Base-by-base conservation (phyloP, 2,797 vertebrate species). In the Synanceia verrucosa region DNA sequence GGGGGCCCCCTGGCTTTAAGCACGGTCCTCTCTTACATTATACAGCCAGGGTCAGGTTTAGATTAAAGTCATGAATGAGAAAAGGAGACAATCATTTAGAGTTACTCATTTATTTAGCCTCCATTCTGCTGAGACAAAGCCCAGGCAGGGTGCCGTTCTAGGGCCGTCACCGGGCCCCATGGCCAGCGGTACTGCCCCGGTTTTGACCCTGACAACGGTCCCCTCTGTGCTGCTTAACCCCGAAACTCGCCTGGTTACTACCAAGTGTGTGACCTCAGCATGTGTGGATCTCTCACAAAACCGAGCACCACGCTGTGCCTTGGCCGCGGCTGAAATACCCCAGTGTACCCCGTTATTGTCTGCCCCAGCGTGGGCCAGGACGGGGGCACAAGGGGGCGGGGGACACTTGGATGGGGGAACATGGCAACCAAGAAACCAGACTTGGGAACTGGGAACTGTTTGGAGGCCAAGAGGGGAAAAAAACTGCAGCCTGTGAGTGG, bases 81-180 rank as follows among this genome's bases (percentile, higher is more conserved):
- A 94, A 93, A 89, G 88, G 88, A 89, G 90, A 91, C 85, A 88
- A 83, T 92, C 90, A 93, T 92, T 94, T 92, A 89, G 88, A 92
- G 92, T 90, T 93, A 93, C 88, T 93, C 92, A 91, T 94, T 94
- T 92, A 92, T 94, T 92, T 89, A 86, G 81, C 81, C 61, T 67
- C 88, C 82, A 86, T 93, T 93, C 88, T 89, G 81, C 61, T 24
- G 37, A 74, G 83, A 94, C 91, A 94, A 94, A 92, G 90, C 74
- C 88, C 70, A 90, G 76, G 89, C 90, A 34, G 93, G 94, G 89
- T 76, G 90, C 88, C 83, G 61, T 50, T 71, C 84, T 62, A 55
- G 84, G 84, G 73, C 84, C 73, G n/a, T 73, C 82, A 72, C 73
- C 46, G 67, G 84, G 76, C 84, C 86, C 83, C 79, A 65, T 44